Percentiles rank a stretch among this genome's conserved stretches.
Evolutionary conservation across 2,113 vertebrate genomes (phyloP).

Genomic region (Tachysurus vachellii): DNA sequence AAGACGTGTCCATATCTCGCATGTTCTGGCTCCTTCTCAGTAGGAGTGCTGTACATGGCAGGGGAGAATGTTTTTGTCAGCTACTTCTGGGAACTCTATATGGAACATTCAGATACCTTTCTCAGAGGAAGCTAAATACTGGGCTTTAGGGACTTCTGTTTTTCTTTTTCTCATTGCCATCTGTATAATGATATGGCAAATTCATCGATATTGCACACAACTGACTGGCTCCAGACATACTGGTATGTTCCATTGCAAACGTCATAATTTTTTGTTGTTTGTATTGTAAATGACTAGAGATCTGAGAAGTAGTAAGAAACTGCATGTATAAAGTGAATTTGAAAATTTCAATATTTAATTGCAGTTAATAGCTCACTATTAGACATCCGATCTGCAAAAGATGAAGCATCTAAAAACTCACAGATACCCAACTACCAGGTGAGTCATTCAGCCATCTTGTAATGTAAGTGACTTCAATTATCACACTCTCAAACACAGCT

Average conservation of each 20-base stretch:
- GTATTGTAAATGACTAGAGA: neutral
- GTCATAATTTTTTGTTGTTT: neutral
- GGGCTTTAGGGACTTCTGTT: slow-evolving; percentile 65
- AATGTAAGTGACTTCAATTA: neutral
- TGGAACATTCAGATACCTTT: slow-evolving; percentile 60
- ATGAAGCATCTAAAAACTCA: slow-evolving; percentile 8
- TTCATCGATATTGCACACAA: slow-evolving; percentile 61
- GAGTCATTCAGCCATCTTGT: neutral
- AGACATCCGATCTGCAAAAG: slow-evolving; percentile 1
- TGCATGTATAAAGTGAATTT: neutral
- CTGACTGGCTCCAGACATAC: slow-evolving; percentile 22
- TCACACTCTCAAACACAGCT: neutral
- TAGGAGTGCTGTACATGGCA: slow-evolving; percentile 26
- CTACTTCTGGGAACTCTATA: slow-evolving; percentile 25
- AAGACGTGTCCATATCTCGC: neutral
- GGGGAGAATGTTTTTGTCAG: slow-evolving; percentile 39
- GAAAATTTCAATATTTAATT: neutral
- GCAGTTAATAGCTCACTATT: slow-evolving; percentile 38
- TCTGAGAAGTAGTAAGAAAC: neutral
- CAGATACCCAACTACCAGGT: slow-evolving; percentile 40
- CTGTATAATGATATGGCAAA: slow-evolving; percentile 73
- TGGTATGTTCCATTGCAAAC: slow-evolving; percentile 52
- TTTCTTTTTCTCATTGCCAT: slow-evolving; percentile 68
- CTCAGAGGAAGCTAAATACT: slow-evolving; percentile 67
- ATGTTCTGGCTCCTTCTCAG: neutral